These are phyloP conservation scores for Cathartes aura DNA, from an alignment of 2,113 vertebrate species.

Conservation along the genomic window DNA sequence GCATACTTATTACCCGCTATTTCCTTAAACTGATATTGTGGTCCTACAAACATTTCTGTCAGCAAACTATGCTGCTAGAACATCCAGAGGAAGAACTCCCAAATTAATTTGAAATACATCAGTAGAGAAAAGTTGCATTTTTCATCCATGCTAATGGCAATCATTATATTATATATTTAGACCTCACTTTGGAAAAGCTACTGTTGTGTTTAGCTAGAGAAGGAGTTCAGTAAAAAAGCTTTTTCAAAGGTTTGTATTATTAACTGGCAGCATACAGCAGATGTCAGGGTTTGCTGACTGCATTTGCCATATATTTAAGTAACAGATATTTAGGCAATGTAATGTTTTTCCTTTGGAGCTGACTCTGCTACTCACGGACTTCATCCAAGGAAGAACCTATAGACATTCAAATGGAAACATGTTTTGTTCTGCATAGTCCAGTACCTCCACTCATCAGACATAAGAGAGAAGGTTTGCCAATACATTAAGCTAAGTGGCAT, in stretches of 20 bases:
- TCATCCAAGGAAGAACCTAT: neutral
- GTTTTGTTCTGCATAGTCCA: neutral
- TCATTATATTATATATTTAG: neutral
- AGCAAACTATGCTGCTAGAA: neutral
- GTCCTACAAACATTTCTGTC: neutral
- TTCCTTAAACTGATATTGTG: neutral
- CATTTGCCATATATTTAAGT: neutral
- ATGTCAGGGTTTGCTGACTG: neutral
- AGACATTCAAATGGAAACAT: neutral
- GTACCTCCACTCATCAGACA: neutral
- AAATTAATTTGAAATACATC: neutral
- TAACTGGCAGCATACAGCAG: neutral
- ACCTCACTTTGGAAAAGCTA: neutral
- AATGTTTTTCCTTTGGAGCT: neutral
- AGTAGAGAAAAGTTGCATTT: neutral
- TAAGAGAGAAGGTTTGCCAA: neutral
- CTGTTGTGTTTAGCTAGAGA: neutral
- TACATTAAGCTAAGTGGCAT: neutral
- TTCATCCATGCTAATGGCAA: neutral
- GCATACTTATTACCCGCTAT: neutral
- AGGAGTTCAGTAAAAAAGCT: neutral
- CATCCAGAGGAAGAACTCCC: neutral
- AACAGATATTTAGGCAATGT: neutral
- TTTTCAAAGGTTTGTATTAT: neutral
- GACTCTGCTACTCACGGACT: neutral